Conservation (phyloP, 2,797 vertebrate genomes). For the Antrozous pallidus region DNA sequence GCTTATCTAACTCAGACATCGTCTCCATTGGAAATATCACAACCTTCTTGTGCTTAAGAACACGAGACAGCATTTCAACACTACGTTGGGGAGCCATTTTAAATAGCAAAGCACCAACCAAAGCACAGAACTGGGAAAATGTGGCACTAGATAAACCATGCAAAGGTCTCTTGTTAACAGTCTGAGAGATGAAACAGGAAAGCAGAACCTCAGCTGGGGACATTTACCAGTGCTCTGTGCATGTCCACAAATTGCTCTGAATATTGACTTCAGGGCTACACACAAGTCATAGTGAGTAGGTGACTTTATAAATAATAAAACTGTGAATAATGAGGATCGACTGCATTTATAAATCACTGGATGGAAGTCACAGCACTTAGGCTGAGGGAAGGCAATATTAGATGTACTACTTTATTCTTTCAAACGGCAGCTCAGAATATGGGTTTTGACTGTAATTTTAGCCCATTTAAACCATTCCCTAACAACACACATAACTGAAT, state of each 20-base stretch:
- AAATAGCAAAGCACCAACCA: background rate
- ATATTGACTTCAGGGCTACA: background rate
- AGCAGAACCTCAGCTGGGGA: background rate
- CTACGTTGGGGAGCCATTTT: background rate
- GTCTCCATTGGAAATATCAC: background rate
- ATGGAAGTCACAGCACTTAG: background rate
- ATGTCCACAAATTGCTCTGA: too few species aligned
- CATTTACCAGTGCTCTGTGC: rapidly evolving
- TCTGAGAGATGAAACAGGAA: background rate
- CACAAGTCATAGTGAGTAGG: background rate
- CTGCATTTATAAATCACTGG: background rate
- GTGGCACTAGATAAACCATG: background rate
- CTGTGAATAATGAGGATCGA: background rate
- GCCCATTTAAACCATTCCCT: background rate
- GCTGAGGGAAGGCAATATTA: background rate
- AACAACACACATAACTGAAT: background rate
- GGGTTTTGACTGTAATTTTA: background rate
- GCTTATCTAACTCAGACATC: background rate
- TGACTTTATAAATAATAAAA: background rate
- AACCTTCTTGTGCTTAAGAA: background rate
- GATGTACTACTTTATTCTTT: background rate
- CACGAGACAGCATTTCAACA: background rate
- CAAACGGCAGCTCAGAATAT: background rate
- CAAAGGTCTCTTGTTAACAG: background rate
- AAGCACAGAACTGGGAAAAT: background rate